These are phyloP conservation scores for Invenusta paracnida DNA, from an alignment of 2,888 invertebrate genomes.

Conservation along the genomic window DNA sequence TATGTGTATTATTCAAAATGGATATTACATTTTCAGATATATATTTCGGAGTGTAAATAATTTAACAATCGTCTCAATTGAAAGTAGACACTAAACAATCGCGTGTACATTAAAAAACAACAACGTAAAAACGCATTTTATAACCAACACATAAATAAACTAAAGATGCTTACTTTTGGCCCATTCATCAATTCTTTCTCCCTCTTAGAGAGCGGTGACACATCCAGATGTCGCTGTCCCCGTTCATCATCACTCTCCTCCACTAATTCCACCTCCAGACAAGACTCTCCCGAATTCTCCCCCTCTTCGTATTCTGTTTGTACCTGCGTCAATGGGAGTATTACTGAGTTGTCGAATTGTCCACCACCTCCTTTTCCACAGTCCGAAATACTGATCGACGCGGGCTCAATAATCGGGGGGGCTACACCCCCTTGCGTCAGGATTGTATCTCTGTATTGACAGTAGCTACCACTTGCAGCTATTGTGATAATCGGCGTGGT, in stretches of 20 bases:
- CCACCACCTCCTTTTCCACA: neutral
- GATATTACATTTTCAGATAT: no score
- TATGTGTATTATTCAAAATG: no score
- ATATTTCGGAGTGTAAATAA: no score
- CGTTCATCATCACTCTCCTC: neutral
- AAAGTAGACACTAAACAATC: no score
- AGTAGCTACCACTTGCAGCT: no score
- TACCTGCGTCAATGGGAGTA: neutral
- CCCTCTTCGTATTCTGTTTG: neutral
- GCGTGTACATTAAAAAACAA: no score
- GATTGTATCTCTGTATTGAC: neutral
- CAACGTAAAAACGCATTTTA: no score
- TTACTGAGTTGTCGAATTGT: neutral
- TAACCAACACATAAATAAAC: no score
- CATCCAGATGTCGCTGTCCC: neutral
- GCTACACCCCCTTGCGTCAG: neutral
- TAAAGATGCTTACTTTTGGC: neutral
- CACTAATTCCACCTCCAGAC: neutral
- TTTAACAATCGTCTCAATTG: no score
- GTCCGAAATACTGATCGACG: neutral
- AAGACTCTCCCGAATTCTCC: neutral
- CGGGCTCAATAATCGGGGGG: no score
- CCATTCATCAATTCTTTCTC: neutral
- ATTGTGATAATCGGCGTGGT: no score
- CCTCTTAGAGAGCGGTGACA: neutral